A percentile compares a stretch with the other conserved stretches of the same genome.
Evolutionary conservation across 2,113 vertebrate species (phyloP).

Genomic region (Ochotona curzoniae): DNA sequence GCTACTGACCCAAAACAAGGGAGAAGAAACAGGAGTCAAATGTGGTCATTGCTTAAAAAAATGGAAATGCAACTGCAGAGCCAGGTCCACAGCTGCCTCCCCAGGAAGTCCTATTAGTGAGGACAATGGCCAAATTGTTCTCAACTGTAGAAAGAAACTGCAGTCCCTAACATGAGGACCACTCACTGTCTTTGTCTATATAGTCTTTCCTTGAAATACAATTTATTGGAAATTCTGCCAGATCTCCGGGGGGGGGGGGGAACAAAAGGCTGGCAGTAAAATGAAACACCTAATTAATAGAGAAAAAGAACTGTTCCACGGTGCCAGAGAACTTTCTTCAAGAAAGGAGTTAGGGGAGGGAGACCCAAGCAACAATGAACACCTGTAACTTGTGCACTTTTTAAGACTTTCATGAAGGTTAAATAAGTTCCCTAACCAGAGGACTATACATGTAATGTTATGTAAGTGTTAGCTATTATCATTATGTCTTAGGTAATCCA

Average conservation of each 20-base stretch:
- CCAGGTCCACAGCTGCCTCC: conserved; percentile 53
- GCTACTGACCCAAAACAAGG: conserved; percentile 43
- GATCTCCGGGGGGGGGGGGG: conserved; percentile 64
- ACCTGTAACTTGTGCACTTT: conserved; percentile 12
- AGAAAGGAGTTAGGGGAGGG: neutral
- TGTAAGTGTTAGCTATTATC: neutral
- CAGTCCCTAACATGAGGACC: conserved; percentile 59
- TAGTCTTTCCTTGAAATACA: conserved; percentile 71
- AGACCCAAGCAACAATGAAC: neutral
- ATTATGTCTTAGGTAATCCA: neutral
- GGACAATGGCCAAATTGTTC: conserved; percentile 67
- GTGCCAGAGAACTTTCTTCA: conserved; percentile 66
- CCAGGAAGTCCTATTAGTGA: conserved; percentile 36
- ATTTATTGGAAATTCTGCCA: conserved; percentile 72
- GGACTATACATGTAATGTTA: neutral
- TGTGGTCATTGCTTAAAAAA: conserved; percentile 29
- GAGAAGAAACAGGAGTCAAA: neutral
- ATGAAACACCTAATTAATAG: conserved; percentile 80
- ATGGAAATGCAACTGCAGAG: conserved; percentile 41
- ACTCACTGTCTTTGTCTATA: conserved; percentile 69
- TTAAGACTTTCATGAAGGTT: neutral
- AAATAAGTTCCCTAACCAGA: neutral
- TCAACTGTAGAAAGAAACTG: conserved; percentile 17
- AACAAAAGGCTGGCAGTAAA: conserved; percentile 76
- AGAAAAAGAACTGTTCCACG: conserved; percentile 23